Percentiles rank a stretch among this genome's conserved stretches.
Evolutionary conservation across 2,113 vertebrate genomes (phyloP).

Genomic region (Phocoena sinus): DNA sequence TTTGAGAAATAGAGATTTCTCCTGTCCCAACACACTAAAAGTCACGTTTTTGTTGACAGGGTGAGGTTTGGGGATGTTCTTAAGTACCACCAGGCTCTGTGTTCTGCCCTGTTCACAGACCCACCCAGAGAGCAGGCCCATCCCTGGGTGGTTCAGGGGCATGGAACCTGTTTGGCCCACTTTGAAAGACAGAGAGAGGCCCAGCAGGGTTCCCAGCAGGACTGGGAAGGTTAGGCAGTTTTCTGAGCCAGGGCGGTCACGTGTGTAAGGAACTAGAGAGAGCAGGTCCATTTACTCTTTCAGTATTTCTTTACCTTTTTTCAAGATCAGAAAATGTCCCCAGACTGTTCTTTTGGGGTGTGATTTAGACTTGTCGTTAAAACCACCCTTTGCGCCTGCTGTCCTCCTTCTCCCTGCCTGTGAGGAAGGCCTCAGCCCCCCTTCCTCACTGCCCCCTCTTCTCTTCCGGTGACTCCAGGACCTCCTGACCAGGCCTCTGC

Average conservation of each 20-base stretch:
- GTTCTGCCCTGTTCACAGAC: not conserved
- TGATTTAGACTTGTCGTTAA: not conserved
- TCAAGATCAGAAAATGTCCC: not conserved
- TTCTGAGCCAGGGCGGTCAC: accelerated
- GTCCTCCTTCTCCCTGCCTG: accelerated
- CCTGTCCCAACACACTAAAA: not conserved
- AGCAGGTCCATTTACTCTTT: accelerated
- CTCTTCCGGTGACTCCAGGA: not conserved
- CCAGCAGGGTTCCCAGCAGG: not conserved
- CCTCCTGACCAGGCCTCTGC: not conserved
- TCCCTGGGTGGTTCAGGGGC: not conserved
- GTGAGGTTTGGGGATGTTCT: not conserved
- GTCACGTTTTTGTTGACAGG: not conserved
- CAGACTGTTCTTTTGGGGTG: not conserved
- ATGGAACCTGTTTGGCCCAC: not conserved
- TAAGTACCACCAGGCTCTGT: not conserved
- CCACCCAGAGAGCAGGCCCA: not conserved
- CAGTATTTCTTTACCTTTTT: not conserved
- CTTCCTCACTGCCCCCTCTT: accelerated
- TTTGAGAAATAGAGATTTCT: not conserved
- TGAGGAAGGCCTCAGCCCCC: not conserved
- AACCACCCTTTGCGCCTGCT: not conserved
- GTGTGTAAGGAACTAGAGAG: not conserved
- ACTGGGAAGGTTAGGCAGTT: accelerated
- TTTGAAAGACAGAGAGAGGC: not conserved